Conservation (phyloP, 2,888 invertebrate genomes). For the Maniola hyperantus region DNA sequence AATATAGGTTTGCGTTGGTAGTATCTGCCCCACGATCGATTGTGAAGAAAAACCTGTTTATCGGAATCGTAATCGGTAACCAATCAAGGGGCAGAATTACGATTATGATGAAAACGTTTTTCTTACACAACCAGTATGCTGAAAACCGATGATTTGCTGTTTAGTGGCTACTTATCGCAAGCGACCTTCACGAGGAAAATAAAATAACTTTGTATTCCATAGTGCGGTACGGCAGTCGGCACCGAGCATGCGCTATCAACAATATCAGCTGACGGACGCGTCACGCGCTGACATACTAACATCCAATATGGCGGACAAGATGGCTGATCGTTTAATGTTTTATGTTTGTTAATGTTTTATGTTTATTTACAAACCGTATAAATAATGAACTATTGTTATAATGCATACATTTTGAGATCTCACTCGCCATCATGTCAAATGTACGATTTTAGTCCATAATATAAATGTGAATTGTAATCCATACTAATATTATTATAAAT, state of each 20-base stretch:
- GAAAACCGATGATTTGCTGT: constrained; percentile 17
- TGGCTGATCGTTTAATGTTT: constrained; percentile 61
- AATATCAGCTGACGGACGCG: constrained; percentile 68
- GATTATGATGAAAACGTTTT: too few species aligned
- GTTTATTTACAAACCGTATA: constrained; percentile 66
- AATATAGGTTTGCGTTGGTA: too few species aligned
- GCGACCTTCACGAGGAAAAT: constrained; percentile 38
- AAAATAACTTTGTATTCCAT: constrained; percentile 19
- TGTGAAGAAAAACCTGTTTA: too few species aligned
- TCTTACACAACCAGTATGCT: background rate
- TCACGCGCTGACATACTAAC: constrained; percentile 61
- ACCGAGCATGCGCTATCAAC: constrained; percentile 39
- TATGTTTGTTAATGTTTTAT: constrained; percentile 35
- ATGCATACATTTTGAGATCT: too few species aligned
- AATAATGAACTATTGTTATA: too few species aligned
- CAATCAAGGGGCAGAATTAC: too few species aligned
- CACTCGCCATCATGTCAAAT: too few species aligned
- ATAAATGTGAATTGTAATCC: too few species aligned
- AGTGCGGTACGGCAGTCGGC: background rate
- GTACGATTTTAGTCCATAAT: too few species aligned
- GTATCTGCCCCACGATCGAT: too few species aligned
- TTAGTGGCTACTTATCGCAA: constrained; percentile 18
- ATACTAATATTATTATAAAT: too few species aligned
- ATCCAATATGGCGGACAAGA: constrained; percentile 68
- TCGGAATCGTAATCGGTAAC: too few species aligned